Evolutionary conservation across 2,888 invertebrate genomes (phyloP).

Genomic region (Archaeoteleia sp.): DNA sequence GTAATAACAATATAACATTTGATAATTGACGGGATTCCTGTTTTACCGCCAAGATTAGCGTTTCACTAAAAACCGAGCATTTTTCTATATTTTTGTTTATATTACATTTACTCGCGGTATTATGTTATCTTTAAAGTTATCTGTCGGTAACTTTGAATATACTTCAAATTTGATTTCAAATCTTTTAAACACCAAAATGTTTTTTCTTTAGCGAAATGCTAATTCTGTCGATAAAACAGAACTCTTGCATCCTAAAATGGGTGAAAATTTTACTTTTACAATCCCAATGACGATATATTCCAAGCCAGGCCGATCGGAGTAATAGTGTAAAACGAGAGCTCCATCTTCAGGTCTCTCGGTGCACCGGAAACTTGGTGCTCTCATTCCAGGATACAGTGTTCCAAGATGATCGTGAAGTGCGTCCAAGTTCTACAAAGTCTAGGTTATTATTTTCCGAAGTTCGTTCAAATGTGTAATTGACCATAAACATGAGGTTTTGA

Average conservation of each 20-base stretch:
- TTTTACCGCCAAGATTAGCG: too few relatives aligned
- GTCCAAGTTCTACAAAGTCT: constrained; percentile 87
- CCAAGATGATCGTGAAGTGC: constrained; percentile 96
- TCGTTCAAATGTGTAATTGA: neutral
- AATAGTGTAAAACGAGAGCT: constrained; percentile 93
- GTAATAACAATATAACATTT: neutral
- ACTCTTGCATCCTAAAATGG: too few relatives aligned
- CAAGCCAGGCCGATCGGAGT: constrained; percentile 94
- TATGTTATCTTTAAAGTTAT: too few relatives aligned
- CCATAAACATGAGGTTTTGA: too few relatives aligned
- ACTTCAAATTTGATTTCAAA: too few relatives aligned
- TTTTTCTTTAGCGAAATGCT: too few relatives aligned
- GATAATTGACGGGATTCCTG: neutral
- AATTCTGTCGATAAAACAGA: too few relatives aligned
- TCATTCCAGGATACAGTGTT: constrained; percentile 95
- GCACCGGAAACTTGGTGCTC: constrained; percentile 96
- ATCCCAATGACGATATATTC: constrained; percentile 98
- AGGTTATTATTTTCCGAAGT: neutral
- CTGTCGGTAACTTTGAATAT: too few relatives aligned
- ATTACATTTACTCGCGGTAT: too few relatives aligned
- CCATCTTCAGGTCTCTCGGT: constrained; percentile 93
- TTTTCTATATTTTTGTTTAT: too few relatives aligned
- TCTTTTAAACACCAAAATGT: too few relatives aligned
- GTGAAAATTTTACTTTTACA: constrained; percentile 88
- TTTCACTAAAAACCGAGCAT: constrained; percentile 2